phyloP scores from a whole-genome alignment of 2,113 vertebrate species.

The Crotophaga sulcirostris region DNA sequence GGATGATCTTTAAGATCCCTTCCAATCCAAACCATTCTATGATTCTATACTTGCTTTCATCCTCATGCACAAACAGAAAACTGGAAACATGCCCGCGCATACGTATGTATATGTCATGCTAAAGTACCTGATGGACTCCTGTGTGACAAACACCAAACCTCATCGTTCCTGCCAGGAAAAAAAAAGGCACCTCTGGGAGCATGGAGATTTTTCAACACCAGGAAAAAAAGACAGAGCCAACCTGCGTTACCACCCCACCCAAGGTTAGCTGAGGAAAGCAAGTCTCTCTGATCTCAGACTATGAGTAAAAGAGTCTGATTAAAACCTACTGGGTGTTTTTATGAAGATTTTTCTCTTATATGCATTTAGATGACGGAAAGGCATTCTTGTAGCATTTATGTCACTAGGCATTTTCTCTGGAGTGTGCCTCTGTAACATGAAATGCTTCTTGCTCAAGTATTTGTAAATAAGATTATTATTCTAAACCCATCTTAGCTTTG shows the following conservation, averaged over 20 bases:
- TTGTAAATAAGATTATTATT: constrained; percentile 41
- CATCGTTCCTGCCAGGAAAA: accelerated
- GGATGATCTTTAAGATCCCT: no score
- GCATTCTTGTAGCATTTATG: neutral
- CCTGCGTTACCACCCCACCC: accelerated
- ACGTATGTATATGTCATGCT: neutral
- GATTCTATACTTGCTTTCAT: neutral
- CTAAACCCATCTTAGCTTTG: constrained; percentile 26
- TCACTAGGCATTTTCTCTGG: constrained; percentile 14
- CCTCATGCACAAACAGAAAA: neutral
- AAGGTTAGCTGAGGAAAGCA: neutral
- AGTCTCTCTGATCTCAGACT: neutral
- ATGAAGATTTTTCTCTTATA: neutral
- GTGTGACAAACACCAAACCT: neutral
- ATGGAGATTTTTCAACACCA: neutral
- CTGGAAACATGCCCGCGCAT: accelerated
- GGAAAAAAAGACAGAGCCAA: neutral
- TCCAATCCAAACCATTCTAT: no score
- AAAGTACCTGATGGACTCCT: neutral
- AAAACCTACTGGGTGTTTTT: neutral
- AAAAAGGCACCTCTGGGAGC: neutral
- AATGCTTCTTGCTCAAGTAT: constrained; percentile 16
- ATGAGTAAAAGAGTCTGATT: neutral
- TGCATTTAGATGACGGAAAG: neutral
- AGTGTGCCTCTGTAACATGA: neutral